Conservation (phyloP, 2,888 invertebrate species). For the Leuctra nigra region DNA sequence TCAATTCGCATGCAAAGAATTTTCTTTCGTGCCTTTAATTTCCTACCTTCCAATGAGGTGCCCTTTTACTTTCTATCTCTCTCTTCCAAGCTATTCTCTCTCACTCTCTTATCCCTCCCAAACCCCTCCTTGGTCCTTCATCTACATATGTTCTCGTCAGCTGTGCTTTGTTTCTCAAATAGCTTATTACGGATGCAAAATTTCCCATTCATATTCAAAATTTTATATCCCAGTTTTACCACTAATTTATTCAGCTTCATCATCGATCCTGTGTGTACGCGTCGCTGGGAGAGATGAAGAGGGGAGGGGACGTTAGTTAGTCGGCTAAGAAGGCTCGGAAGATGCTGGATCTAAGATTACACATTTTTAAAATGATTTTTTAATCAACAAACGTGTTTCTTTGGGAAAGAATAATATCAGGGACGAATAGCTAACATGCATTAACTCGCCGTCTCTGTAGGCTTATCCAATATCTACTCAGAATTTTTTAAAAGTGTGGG, state of each 20-base stretch:
- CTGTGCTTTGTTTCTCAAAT: conserved; percentile 52
- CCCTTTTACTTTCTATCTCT: conserved; percentile 7
- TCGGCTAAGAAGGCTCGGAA: conserved; percentile 18
- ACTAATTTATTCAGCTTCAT: conserved; percentile 64
- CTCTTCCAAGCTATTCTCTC: conserved; percentile 18
- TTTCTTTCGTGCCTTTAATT: neutral
- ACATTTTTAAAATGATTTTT: conserved; percentile 16
- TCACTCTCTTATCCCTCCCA: conserved; percentile 33
- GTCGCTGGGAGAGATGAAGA: conserved; percentile 9
- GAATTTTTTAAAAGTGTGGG: too few relatives aligned
- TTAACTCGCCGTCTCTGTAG: too few relatives aligned
- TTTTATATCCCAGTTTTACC: conserved; percentile 69
- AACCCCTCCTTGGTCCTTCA: conserved; percentile 41
- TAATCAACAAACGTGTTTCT: conserved; percentile 13
- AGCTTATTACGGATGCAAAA: conserved; percentile 81
- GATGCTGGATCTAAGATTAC: conserved; percentile 9
- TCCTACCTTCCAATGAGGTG: too few relatives aligned
- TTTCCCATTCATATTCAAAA: conserved; percentile 86
- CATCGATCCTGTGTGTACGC: conserved; percentile 24
- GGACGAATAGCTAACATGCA: neutral
- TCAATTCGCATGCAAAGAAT: too few relatives aligned
- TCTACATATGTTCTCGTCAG: conserved; percentile 56
- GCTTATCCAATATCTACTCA: too few relatives aligned
- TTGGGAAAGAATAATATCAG: neutral
- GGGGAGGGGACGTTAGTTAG: conserved; percentile 19